Evolutionary conservation across 2,888 invertebrate species (phyloP).

Genomic region (Ernsta delagoae): DNA sequence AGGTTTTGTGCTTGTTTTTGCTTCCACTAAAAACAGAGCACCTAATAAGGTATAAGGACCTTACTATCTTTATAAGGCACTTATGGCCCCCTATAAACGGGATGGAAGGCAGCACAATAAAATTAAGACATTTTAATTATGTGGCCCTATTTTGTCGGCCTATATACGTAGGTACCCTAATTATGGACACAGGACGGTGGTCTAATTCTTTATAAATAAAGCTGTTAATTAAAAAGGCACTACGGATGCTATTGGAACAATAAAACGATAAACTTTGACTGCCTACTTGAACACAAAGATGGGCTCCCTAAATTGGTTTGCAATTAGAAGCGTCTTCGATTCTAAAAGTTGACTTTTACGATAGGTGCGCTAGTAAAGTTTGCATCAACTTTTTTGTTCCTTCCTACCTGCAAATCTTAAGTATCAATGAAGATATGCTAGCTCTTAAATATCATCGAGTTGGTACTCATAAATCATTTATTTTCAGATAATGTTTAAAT

Average conservation of each 20-base stretch:
- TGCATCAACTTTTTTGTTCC: neutral
- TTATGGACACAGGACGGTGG: constrained; percentile 68
- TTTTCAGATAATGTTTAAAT: no score
- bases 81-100: constrained; percentile 65
- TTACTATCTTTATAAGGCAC: constrained; percentile 60
- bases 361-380: constrained; percentile 8
- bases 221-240: constrained; percentile 56
- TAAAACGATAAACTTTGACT: constrained; percentile 74
- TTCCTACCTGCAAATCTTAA: no score
- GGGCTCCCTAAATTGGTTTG: constrained; percentile 44
- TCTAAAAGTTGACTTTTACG: constrained; percentile 15
- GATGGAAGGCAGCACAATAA: constrained; percentile 68
- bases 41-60: constrained; percentile 42
- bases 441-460: no score
- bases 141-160: constrained; percentile 79
- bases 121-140: constrained; percentile 83
- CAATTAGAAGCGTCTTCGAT: constrained; percentile 39
- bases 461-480: no score
- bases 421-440: no score
- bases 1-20: constrained; percentile 1
- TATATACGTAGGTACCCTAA: constrained; percentile 52
- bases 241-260: constrained; percentile 66
- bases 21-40: constrained; percentile 13
- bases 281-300: constrained; percentile 64
- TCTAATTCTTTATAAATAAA: constrained; percentile 80